Conservation (phyloP, 2,888 invertebrate species). For the Chirona hameri region DNA sequence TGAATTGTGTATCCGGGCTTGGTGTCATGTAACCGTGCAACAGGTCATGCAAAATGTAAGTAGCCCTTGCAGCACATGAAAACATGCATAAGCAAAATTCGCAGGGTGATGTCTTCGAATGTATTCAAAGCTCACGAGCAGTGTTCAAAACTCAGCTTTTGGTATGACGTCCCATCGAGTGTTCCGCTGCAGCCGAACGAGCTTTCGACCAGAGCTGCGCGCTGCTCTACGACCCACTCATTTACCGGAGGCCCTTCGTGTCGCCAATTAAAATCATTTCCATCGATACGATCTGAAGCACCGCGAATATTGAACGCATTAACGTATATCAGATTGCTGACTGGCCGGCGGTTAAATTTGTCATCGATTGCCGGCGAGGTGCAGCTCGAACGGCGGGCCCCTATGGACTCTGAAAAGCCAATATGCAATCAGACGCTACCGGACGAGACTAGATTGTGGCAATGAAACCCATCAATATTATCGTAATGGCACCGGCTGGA, state of each 20-base stretch:
- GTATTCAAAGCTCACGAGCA: no score
- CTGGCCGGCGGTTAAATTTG: background rate
- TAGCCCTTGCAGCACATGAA: no score
- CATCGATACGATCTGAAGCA: background rate
- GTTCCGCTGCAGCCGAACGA: background rate
- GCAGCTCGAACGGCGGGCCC: background rate
- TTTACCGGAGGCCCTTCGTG: background rate
- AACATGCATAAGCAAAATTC: no score
- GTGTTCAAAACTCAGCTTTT: no score
- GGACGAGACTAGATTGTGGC: background rate
- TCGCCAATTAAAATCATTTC: background rate
- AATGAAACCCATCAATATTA: background rate
- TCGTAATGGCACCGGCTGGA: background rate
- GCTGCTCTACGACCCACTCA: background rate
- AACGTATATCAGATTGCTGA: background rate
- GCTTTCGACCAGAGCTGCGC: background rate
- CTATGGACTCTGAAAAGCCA: background rate
- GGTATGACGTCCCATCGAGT: no score
- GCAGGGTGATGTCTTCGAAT: no score
- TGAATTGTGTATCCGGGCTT: no score
- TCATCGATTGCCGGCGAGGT: background rate
- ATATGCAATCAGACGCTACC: background rate
- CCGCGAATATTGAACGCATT: background rate
- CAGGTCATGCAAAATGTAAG: no score
- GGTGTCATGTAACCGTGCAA: no score